Base-by-base conservation (phyloP, 2,797 vertebrate species). In the Cynodonichthys magdalenae region DNA sequence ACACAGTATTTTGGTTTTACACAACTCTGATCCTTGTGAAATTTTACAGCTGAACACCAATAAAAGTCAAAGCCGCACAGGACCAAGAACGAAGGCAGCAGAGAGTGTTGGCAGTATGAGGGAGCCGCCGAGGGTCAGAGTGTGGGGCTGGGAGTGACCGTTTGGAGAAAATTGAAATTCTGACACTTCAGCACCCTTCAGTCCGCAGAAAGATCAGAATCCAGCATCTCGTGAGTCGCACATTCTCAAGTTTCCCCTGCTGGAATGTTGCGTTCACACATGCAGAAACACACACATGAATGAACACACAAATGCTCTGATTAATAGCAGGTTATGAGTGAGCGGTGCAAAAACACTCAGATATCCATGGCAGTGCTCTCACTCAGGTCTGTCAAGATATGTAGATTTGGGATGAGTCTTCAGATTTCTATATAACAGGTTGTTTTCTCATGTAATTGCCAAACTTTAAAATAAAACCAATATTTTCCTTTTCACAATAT, bases 181-280 rank as follows among this genome's bases (percentile, higher is more conserved):
- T 87, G 80, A 87, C 90, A 89, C 89, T 88, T 85, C 79, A 70
- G 84, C 87, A 80, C 82, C 84, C 81, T 68, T 73, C 67, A 53
- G 79, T 67, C 85, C 74, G 79, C 72, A 86, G 85, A 88, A 88
- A 77, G 77, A 83, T 75, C 65, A 57, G 64, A 87, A 86, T 84
- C 76, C 71, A 87, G 77, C 76, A 83, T 87, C 83, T 86, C 51
- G 62, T 85, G 82, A 84, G 83, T 90, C 82, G 79, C 85, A 90
- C 83, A 85, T 87, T 87, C 90, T 92, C 87, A 74, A 71, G 90
- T 90, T 90, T 87, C 89, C 59, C 63, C 73, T 61, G 75, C 75
- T 77, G 80, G 87, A 88, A 87, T 87, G 85, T 75, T 52, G 61
- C 50, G 20, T 74, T 84, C 53, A 20, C 72, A 72, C 65, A 48